These are phyloP conservation scores for Thaumetopoea pityocampa DNA, from an alignment of 1,140 invertebrate genomes.

Conservation along the genomic window DNA sequence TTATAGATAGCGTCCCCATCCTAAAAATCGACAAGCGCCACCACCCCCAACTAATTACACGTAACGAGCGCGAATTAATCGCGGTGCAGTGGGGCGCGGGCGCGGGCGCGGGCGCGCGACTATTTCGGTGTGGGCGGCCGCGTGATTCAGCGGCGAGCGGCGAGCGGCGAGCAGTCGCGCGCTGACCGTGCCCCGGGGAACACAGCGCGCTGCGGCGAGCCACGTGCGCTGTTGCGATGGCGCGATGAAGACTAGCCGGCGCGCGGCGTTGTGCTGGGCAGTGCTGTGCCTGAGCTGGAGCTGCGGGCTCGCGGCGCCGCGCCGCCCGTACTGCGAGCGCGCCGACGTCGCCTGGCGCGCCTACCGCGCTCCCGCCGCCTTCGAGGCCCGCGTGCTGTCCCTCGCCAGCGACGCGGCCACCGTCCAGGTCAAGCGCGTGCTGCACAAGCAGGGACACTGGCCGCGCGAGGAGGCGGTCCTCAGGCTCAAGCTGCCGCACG, in stretches of 20 bases:
- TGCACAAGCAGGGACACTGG: conserved; percentile 57
- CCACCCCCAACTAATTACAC: conserved; percentile 54
- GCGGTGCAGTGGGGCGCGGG: conserved; percentile 28
- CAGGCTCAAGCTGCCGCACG: conserved; percentile 50
- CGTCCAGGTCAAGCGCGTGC: conserved; percentile 52
- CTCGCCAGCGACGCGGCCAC: conserved; percentile 57
- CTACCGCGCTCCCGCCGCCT: conserved; percentile 64
- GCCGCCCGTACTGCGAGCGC: conserved; percentile 66
- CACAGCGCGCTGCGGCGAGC: conserved; percentile 34
- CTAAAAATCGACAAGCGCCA: conserved; percentile 16
- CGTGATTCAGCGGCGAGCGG: conserved; percentile 44
- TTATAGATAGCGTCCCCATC: not conserved
- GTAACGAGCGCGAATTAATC: conserved; percentile 59
- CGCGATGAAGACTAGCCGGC: conserved; percentile 61
- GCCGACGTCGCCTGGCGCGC: conserved; percentile 69
- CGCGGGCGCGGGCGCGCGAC: conserved; percentile 32
- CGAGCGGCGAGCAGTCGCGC: conserved; percentile 52
- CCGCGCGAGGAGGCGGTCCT: conserved; percentile 55
- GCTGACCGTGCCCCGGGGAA: conserved; percentile 50
- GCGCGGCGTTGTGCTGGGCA: conserved; percentile 64
- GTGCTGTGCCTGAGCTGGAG: conserved; percentile 45
- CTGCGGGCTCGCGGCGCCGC: conserved; percentile 54
- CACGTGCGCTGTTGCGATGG: conserved; percentile 53
- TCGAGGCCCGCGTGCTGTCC: conserved; percentile 66
- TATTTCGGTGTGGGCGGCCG: conserved; percentile 66